Conservation (phyloP, 2,888 invertebrate species). For the Chrysotoxum bicinctum region DNA sequence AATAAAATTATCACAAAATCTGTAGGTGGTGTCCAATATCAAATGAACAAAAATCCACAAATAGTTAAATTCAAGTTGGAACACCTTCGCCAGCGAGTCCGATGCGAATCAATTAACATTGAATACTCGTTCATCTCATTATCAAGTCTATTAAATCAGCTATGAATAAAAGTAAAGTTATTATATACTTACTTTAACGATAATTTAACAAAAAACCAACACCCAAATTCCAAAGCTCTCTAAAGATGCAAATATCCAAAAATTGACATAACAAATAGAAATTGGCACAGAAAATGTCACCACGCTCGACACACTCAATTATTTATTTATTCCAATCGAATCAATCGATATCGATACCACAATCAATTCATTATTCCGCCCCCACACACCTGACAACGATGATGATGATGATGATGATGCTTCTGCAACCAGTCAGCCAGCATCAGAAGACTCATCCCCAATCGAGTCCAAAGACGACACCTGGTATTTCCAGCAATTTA, state of each 20-base stretch:
- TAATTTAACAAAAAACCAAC: slow-evolving; percentile 6
- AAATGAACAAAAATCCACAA: not conserved
- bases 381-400: slow-evolving; percentile 49
- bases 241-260: not conserved
- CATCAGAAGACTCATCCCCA: slow-evolving; percentile 10
- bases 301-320: slow-evolving; percentile 10
- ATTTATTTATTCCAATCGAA: slow-evolving; percentile 64
- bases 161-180: slow-evolving; percentile 19
- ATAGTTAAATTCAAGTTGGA: not conserved
- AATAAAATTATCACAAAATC: not conserved
- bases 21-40: slow-evolving; percentile 8
- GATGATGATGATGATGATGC: slow-evolving; percentile 8
- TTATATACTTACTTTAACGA: not conserved
- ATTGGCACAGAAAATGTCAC: slow-evolving; percentile 64
- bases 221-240: slow-evolving; percentile 17
- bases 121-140: slow-evolving; percentile 2
- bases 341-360: slow-evolving; percentile 53
- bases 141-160: not conserved
- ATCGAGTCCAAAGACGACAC: slow-evolving; percentile 53
- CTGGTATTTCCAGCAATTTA: slow-evolving; percentile 70
- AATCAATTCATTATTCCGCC: slow-evolving; percentile 65
- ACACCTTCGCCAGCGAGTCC: not conserved
- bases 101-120: slow-evolving; percentile 22
- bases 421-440: not conserved
- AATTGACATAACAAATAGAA: slow-evolving; percentile 43